Percentiles rank a stretch among this genome's conserved stretches.
These are phyloP conservation scores for Ecliptopera silaceata DNA, from an alignment of 2,888 invertebrate species.

Conservation along the genomic window DNA sequence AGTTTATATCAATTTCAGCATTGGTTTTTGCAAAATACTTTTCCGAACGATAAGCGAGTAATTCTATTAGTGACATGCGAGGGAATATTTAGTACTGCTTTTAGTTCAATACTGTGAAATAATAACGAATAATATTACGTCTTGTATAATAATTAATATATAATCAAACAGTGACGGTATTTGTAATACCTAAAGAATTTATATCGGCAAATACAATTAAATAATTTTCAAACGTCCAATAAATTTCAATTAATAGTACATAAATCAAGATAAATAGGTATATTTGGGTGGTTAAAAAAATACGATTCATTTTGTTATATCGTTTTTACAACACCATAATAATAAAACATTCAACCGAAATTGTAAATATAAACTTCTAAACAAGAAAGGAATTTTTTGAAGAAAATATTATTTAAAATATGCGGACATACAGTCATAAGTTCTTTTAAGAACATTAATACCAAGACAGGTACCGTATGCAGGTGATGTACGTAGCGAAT, in stretches of 20 bases:
- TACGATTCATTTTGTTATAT: neutral
- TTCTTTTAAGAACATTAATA: constrained; percentile 24
- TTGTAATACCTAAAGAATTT: too few relatives aligned
- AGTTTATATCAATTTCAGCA: constrained; percentile 62
- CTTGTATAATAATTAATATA: too few relatives aligned
- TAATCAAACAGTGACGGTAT: too few relatives aligned
- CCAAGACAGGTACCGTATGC: constrained; percentile 18
- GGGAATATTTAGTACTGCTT: neutral
- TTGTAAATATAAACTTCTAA: constrained; percentile 1
- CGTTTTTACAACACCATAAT: constrained; percentile 1
- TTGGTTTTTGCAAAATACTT: constrained; percentile 59
- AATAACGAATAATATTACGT: too few relatives aligned
- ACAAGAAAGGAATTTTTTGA: constrained; percentile 9
- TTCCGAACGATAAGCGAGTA: constrained; percentile 51
- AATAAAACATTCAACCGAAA: constrained; percentile 8
- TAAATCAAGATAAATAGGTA: neutral
- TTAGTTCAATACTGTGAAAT: neutral
- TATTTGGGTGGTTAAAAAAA: neutral
- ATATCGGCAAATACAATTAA: too few relatives aligned
- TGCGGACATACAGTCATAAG: constrained; percentile 21
- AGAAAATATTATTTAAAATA: constrained; percentile 13
- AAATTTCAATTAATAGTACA: neutral
- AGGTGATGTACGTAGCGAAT: constrained; percentile 21
- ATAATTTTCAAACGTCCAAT: too few relatives aligned
- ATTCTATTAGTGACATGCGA: neutral